Evolutionary conservation across 2,113 vertebrate species (phyloP).

Genomic region (Epinephelus fuscoguttatus): DNA sequence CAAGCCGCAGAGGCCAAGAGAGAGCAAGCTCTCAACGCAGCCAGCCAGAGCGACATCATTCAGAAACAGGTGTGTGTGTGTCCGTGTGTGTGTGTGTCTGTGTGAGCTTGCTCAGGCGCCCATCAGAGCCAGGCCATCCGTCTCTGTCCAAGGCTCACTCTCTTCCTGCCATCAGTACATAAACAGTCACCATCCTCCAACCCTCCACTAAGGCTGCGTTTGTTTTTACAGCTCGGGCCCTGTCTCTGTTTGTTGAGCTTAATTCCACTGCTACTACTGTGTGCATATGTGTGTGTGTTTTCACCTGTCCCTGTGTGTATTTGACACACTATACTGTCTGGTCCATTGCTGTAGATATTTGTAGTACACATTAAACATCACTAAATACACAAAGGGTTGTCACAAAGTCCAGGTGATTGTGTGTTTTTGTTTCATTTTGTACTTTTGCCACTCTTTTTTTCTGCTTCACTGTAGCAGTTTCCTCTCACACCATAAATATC

Average conservation of each 20-base stretch:
- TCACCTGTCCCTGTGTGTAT: constrained; percentile 7
- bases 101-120: background rate
- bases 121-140: constrained; percentile 23
- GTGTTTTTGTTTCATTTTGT: background rate
- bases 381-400: background rate
- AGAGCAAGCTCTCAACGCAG: constrained; percentile 90
- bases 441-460: background rate
- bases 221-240: constrained; percentile 31
- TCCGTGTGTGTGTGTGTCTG: constrained; percentile 65
- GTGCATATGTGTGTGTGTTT: constrained; percentile 15
- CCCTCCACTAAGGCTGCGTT: constrained; percentile 9
- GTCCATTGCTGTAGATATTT: background rate
- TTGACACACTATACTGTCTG: background rate
- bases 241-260: constrained; percentile 34
- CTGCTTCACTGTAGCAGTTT: background rate
- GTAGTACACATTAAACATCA: background rate
- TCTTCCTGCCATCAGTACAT: constrained; percentile 31
- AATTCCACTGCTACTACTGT: background rate
- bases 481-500: background rate
- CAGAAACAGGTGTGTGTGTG: constrained; percentile 92
- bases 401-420: background rate
- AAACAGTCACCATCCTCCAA: constrained; percentile 28
- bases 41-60: constrained; percentile 95
- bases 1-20: constrained; percentile 92
- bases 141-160: background rate